Conservation (phyloP, 2,113 vertebrate species). For the Laticauda laticaudata region DNA sequence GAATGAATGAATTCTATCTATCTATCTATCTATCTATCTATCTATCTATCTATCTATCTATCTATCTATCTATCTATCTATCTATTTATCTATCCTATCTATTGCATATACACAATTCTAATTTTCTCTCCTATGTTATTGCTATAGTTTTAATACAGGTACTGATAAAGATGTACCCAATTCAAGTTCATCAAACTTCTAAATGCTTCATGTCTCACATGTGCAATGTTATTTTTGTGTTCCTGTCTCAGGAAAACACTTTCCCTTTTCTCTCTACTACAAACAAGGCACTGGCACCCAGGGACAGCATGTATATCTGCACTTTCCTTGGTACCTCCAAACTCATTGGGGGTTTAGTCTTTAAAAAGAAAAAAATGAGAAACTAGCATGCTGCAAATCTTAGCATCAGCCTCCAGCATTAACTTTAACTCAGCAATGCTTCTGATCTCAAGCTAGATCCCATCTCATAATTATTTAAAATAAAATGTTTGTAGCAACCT, state of each 20-base stretch:
- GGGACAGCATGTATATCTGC: not conserved
- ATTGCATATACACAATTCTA: slow-evolving; percentile 51
- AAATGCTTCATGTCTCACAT: slow-evolving; percentile 29
- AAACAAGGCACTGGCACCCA: not conserved
- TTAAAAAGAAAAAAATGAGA: not conserved
- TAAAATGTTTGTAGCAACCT: slow-evolving; percentile 4
- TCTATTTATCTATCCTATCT: not conserved
- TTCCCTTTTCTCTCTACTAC: not conserved
- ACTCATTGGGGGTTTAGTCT: not conserved
- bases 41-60: no score
- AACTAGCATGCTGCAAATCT: not conserved
- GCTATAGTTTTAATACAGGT: slow-evolving; percentile 44
- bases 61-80: no score
- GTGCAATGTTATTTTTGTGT: slow-evolving; percentile 55
- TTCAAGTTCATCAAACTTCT: slow-evolving; percentile 40
- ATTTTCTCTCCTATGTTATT: slow-evolving; percentile 49
- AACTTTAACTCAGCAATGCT: not conserved
- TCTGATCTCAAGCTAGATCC: not conserved
- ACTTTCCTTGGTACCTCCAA: not conserved
- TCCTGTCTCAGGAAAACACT: slow-evolving; percentile 42
- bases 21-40: no score
- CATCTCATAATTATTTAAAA: slow-evolving; percentile 6
- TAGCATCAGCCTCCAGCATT: not conserved
- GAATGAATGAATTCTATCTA: no score
- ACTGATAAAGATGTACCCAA: slow-evolving; percentile 47